Evolutionary conservation across 2,888 invertebrate genomes (phyloP).

Genomic region (Leucophenga maculata): DNA sequence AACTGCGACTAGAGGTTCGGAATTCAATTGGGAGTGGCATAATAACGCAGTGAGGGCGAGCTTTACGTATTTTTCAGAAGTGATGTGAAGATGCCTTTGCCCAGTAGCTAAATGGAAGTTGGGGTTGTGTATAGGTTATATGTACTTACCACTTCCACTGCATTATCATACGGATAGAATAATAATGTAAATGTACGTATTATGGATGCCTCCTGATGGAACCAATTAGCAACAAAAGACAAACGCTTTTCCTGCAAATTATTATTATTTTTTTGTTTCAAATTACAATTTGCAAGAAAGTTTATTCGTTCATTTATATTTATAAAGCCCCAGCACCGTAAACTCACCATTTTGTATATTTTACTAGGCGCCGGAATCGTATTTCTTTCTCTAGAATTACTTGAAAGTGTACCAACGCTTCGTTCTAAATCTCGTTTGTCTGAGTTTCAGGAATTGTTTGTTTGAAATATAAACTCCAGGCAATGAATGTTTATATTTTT

Average conservation of each 20-base stretch:
- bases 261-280: background rate
- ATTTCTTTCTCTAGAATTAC: background rate
- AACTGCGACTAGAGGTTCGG: background rate
- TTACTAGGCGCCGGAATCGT: background rate
- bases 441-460: background rate
- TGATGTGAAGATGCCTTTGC: too few relatives aligned
- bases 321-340: too few relatives aligned
- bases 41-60: too few relatives aligned
- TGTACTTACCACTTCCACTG: constrained; percentile 82
- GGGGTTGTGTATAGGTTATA: too few relatives aligned
- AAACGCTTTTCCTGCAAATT: constrained; percentile 48
- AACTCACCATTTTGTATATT: too few relatives aligned
- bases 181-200: constrained; percentile 83
- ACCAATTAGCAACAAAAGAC: constrained; percentile 87
- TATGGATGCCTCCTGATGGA: constrained; percentile 83
- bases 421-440: background rate
- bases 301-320: background rate
- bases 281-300: background rate
- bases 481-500: too few relatives aligned
- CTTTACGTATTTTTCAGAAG: too few relatives aligned
- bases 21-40: too few relatives aligned
- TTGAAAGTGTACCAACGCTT: background rate
- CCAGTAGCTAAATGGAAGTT: too few relatives aligned
- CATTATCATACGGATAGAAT: constrained; percentile 83
- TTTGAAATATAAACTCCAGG: background rate